These are phyloP conservation scores for Synergus japonicus DNA, from an alignment of 2,888 invertebrate species.

Conservation along the genomic window DNA sequence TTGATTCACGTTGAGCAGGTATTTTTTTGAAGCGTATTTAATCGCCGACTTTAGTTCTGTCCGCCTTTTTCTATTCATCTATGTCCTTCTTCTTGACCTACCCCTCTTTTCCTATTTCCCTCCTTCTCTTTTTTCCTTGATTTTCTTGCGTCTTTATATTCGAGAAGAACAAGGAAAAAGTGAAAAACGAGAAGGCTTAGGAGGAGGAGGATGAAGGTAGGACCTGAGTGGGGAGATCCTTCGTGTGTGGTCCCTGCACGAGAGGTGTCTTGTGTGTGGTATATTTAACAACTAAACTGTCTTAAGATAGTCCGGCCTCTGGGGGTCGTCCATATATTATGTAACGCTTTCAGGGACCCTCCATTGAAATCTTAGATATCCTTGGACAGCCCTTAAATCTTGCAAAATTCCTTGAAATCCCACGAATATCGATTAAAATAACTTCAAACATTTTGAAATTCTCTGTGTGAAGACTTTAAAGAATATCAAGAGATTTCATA, in stretches of 20 bases:
- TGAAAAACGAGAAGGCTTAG: slow-evolving; percentile 47
- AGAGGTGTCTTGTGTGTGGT: slow-evolving; percentile 77
- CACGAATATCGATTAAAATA: too few species aligned
- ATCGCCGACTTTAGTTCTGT: slow-evolving; percentile 27
- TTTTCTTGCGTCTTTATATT: slow-evolving; percentile 38
- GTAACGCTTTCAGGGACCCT: too few species aligned
- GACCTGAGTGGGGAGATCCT: slow-evolving; percentile 62
- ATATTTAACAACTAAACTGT: slow-evolving; percentile 72
- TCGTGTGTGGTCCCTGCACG: slow-evolving; percentile 75
- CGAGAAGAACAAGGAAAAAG: slow-evolving; percentile 52
- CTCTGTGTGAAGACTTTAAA: too few species aligned
- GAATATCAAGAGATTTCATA: too few species aligned
- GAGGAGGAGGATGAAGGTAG: slow-evolving; percentile 40
- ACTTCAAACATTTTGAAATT: too few species aligned
- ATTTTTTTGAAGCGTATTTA: slow-evolving; percentile 15
- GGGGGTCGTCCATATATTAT: background rate
- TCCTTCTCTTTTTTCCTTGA: background rate
- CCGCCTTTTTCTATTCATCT: slow-evolving; percentile 15
- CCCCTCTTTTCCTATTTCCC: slow-evolving; percentile 41
- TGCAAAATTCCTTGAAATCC: too few species aligned
- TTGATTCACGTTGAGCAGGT: background rate
- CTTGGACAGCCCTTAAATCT: too few species aligned
- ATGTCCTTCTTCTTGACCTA: background rate
- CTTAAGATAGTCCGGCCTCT: slow-evolving; percentile 64
- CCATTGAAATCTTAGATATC: too few species aligned